Percentiles rank a stretch among this genome's conserved stretches.
Conservation (phyloP, 1,140 invertebrate genomes). For the Anastrepha obliqua region DNA sequence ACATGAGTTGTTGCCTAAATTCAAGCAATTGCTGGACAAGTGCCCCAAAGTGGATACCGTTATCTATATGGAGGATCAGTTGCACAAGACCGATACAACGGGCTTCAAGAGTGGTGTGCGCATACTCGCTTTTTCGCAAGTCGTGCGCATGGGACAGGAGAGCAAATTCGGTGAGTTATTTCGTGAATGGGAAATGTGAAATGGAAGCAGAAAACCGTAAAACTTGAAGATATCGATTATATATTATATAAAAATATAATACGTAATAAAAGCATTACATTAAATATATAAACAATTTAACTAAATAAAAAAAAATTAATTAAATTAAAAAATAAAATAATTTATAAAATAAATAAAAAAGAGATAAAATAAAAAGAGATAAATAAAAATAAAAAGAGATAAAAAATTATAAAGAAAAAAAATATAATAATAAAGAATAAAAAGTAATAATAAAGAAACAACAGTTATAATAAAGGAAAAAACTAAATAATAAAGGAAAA, state of each 20-base stretch:
- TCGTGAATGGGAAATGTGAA: too few relatives aligned
- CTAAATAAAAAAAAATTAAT: background rate
- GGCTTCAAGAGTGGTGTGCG: constrained; percentile 82
- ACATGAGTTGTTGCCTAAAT: constrained; percentile 91
- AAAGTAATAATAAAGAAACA: background rate
- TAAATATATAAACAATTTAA: background rate
- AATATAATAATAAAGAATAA: background rate
- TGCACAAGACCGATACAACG: constrained; percentile 81
- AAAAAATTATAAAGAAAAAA: background rate
- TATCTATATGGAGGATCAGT: constrained; percentile 92
- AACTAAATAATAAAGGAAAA: too few relatives aligned
- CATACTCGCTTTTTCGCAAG: constrained; percentile 80
- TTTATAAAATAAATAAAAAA: background rate
- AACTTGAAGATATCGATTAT: background rate
- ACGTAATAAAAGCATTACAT: background rate
- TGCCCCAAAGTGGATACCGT: constrained; percentile 85
- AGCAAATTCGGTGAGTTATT: constrained; percentile 69
- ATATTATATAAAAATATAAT: too few relatives aligned
- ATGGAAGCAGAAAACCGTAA: background rate
- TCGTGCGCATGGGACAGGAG: constrained; percentile 74
- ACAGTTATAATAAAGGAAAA: too few relatives aligned
- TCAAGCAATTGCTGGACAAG: constrained; percentile 84
- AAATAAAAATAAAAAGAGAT: background rate
- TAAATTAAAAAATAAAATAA: background rate
- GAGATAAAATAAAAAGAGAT: background rate